Evolutionary conservation across 2,113 vertebrate species (phyloP).

Genomic region (Chloropsis hardwickii): DNA sequence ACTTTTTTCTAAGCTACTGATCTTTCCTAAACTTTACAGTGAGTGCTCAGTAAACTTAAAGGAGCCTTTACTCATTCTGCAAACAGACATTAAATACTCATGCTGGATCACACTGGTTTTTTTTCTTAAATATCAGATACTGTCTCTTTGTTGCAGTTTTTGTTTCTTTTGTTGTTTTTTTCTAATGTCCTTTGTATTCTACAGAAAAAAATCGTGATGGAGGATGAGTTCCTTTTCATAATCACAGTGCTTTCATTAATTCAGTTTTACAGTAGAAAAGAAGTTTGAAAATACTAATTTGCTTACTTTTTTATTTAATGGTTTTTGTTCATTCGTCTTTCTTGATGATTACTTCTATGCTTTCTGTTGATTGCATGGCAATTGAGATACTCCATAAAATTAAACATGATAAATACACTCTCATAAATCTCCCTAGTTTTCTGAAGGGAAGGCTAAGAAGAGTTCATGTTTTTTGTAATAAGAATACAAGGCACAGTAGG

Average conservation of each 20-base stretch:
- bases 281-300: background rate
- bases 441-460: background rate
- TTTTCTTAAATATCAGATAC: background rate
- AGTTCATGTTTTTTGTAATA: background rate
- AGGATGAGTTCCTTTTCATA: background rate
- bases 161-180: background rate
- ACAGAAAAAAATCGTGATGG: background rate
- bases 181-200: background rate
- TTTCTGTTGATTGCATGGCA: background rate
- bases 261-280: background rate
- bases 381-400: background rate
- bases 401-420: background rate
- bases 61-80: background rate
- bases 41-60: background rate
- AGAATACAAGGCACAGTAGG: background rate
- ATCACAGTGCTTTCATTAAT: background rate
- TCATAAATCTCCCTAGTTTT: background rate
- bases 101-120: background rate
- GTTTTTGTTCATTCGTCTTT: background rate
- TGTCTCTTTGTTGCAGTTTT: background rate
- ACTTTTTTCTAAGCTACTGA: background rate
- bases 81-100: background rate
- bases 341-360: background rate
- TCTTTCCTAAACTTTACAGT: conserved; percentile 21
- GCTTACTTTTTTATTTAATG: background rate